phyloP scores from a whole-genome alignment of 2,113 vertebrate species.

The Vombatus ursinus region DNA sequence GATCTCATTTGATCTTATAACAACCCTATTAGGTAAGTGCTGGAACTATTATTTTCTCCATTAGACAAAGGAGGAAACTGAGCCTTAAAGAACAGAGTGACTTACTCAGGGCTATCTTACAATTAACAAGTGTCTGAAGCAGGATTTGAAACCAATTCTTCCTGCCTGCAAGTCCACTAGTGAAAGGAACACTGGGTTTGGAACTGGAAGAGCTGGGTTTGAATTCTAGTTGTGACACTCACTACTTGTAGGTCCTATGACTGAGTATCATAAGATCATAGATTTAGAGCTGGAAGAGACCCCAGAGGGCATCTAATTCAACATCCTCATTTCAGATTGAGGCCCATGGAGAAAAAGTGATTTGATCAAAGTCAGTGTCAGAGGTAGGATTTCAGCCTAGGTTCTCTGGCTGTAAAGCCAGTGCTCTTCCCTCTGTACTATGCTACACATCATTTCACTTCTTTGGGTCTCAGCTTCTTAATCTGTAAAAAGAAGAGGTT shows the following conservation, averaged over 20 bases:
- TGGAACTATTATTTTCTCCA: not conserved
- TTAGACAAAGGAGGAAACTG: not conserved
- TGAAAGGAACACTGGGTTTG: not conserved
- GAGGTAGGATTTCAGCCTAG: not conserved
- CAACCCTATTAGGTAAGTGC: not conserved
- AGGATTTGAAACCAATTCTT: not conserved
- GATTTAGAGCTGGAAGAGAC: not conserved
- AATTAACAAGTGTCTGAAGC: not conserved
- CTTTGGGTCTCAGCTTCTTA: not conserved
- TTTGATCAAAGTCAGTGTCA: not conserved
- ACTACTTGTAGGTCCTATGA: not conserved
- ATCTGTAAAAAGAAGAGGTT: not conserved
- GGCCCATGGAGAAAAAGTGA: not conserved
- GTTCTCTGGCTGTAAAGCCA: not conserved
- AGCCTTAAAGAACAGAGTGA: not conserved
- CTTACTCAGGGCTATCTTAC: not conserved
- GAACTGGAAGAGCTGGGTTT: not conserved
- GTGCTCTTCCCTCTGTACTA: not conserved
- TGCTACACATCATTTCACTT: not conserved
- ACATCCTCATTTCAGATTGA: not conserved
- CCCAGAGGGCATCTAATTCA: not conserved
- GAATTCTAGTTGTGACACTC: not conserved
- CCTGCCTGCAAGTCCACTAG: not conserved
- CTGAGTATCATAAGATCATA: not conserved
- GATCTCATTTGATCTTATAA: not conserved